A percentile compares a stretch with the other conserved stretches of the same genome.
Conservation (phyloP, 2,888 invertebrate species). For the Oasisia sp. region DNA sequence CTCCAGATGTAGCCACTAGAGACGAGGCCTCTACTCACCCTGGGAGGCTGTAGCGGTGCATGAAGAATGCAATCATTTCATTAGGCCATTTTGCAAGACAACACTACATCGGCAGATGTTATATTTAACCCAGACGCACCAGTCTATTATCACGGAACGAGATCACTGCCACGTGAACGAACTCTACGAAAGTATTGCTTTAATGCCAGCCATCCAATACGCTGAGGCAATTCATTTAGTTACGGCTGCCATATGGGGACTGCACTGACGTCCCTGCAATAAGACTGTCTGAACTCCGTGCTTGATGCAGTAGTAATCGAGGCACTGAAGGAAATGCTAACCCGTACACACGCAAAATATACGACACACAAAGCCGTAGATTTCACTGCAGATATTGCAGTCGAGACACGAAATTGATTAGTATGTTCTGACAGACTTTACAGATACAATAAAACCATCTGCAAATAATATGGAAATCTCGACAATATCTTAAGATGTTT, state of each 20-base stretch:
- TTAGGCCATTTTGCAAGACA: neutral
- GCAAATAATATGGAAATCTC: neutral
- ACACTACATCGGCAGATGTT: neutral
- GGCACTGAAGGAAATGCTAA: neutral
- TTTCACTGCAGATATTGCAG: neutral
- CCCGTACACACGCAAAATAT: neutral
- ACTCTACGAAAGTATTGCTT: neutral
- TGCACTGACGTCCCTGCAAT: neutral
- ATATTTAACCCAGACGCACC: neutral
- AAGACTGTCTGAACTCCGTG: neutral
- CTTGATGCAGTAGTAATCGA: neutral
- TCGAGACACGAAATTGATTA: neutral
- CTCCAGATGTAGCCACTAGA: no score
- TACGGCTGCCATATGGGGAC: neutral
- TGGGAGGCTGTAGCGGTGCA: neutral
- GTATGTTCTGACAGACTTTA: neutral
- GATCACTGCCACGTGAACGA: neutral
- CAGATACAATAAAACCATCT: neutral
- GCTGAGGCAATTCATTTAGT: neutral
- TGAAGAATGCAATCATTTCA: neutral
- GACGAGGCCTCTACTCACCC: no score
- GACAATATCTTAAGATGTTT: neutral
- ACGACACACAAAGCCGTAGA: neutral
- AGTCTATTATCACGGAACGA: neutral
- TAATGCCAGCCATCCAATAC: neutral